Conservation (phyloP, 2,888 invertebrate species). For the Biston betularia region DNA sequence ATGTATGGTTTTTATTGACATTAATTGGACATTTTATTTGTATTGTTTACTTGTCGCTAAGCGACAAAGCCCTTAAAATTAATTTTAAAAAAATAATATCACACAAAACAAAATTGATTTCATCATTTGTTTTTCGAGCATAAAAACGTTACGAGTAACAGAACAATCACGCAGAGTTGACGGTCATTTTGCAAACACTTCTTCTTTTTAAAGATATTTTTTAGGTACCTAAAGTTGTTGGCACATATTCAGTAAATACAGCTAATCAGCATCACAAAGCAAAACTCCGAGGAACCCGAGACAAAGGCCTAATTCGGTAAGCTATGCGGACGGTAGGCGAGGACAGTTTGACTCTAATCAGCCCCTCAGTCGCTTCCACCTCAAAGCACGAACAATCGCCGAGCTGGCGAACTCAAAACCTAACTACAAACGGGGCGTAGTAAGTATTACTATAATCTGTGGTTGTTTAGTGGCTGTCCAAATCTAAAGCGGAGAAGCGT, state of each 20-base stretch:
- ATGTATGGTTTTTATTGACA: too few species aligned
- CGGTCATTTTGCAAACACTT: too few species aligned
- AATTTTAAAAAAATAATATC: too few species aligned
- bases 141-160: too few species aligned
- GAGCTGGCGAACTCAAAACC: conserved; percentile 17
- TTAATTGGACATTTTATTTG: too few species aligned
- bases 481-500: conserved; percentile 2
- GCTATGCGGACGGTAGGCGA: conserved; percentile 15
- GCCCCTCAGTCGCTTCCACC: conserved; percentile 15
- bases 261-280: conserved; percentile 30
- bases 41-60: too few species aligned
- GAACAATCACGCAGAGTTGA: too few species aligned
- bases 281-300: conserved; percentile 23
- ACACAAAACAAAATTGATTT: too few species aligned
- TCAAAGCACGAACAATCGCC: conserved; percentile 18
- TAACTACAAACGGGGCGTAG: conserved; percentile 11
- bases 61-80: too few species aligned
- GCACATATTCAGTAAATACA: conserved; percentile 1
- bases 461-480: conserved; percentile 3
- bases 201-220: too few species aligned
- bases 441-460: conserved; percentile 7
- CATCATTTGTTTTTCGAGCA: too few species aligned
- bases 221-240: not conserved
- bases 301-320: conserved; percentile 26
- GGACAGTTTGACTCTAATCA: conserved; percentile 33